A percentile compares a stretch with the other conserved stretches of the same genome.
Evolutionary conservation across 2,113 vertebrate species (phyloP).

Genomic region (Mus spicilegus): DNA sequence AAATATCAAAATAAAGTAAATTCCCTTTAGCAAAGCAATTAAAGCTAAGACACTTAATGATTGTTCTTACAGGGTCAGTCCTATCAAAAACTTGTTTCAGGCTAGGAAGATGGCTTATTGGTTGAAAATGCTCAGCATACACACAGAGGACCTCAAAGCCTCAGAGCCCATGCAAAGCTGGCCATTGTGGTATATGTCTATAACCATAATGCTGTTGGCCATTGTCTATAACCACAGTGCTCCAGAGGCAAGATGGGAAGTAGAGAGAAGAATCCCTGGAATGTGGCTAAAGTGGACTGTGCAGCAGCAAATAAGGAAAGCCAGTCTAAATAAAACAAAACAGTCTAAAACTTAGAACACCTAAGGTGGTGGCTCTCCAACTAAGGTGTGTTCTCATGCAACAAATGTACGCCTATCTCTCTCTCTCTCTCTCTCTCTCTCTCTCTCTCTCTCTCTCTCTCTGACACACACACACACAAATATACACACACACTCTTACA

Average conservation of each 20-base stretch:
- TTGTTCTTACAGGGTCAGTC: neutral
- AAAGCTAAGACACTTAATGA: neutral
- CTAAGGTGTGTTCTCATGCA: neutral
- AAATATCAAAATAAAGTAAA: neutral
- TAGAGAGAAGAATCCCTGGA: neutral
- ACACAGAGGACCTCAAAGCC: neutral
- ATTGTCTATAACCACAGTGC: neutral
- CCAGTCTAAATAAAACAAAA: neutral
- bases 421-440: accelerated
- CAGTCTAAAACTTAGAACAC: neutral
- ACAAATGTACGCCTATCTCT: neutral
- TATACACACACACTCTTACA: neutral
- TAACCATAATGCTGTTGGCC: too few species aligned
- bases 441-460: neutral
- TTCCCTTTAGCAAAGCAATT: constrained; percentile 24
- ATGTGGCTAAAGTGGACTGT: too few species aligned
- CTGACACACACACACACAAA: neutral
- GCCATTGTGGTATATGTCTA: neutral
- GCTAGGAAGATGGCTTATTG: neutral
- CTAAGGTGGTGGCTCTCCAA: neutral
- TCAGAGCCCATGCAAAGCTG: neutral
- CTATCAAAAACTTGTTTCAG: neutral
- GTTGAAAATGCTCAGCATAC: neutral
- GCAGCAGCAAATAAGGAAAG: neutral
- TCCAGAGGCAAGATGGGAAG: neutral